These are phyloP conservation scores for Anodontia alba DNA, from an alignment of 2,888 invertebrate species.

Conservation along the genomic window DNA sequence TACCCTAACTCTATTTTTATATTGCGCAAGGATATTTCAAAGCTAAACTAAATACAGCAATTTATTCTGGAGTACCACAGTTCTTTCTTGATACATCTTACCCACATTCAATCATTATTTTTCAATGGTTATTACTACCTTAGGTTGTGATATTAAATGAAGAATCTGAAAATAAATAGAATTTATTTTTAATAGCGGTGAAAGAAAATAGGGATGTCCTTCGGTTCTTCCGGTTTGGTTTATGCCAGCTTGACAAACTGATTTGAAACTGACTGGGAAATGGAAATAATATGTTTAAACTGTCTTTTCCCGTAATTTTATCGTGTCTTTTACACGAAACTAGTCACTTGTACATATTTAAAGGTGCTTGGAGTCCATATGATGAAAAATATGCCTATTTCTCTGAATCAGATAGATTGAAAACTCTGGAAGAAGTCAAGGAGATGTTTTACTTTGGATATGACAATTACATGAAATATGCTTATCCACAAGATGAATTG, in stretches of 20 bases:
- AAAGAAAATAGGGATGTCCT: conserved; percentile 28
- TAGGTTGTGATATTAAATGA: too few relatives aligned
- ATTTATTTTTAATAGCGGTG: not conserved
- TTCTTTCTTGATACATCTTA: too few relatives aligned
- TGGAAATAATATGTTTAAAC: conserved; percentile 58
- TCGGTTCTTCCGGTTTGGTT: conserved; percentile 60
- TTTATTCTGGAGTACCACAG: too few relatives aligned
- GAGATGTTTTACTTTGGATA: conserved; percentile 88
- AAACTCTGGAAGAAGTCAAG: conserved; percentile 84
- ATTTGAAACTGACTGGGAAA: conserved; percentile 20
- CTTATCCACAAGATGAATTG: conserved; percentile 88
- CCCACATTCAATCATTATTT: too few relatives aligned
- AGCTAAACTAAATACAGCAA: too few relatives aligned
- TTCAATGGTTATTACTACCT: too few relatives aligned
- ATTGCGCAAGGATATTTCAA: too few relatives aligned
- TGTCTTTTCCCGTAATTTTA: conserved; percentile 29
- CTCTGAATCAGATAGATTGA: conserved; percentile 79
- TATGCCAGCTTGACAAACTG: conserved; percentile 12
- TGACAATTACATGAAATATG: conserved; percentile 88
- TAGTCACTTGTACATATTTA: conserved; percentile 59
- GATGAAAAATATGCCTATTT: conserved; percentile 81
- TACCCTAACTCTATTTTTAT: too few relatives aligned
- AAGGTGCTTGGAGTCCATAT: conserved; percentile 68
- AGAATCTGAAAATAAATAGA: too few relatives aligned
- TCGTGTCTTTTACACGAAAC: conserved; percentile 43